Base-by-base conservation (phyloP, 2,797 vertebrate species). In the Picus viridis region DNA sequence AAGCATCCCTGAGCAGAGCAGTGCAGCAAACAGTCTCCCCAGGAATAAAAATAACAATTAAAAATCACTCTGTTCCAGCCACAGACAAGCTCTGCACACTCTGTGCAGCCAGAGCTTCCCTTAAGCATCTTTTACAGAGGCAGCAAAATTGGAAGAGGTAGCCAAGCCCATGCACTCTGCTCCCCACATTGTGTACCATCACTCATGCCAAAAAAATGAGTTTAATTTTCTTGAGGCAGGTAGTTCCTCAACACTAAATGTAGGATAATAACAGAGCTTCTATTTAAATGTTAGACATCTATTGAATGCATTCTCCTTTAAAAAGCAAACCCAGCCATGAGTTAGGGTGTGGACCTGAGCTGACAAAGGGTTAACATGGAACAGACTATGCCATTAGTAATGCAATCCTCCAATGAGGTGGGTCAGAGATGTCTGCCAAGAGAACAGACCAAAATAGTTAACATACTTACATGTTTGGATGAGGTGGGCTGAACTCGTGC, bases 401-500 rank as follows among this genome's bases (percentile, higher is more conserved):
- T 70, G 73, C 62, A 73, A 63, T 89, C 88, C 90, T 86, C 79
- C 2, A 13, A 29, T 5, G 30, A 87, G 86, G 75, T 65, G 93
- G 79, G 93, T 70, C 64, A 89, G 77, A 91, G 36, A 41, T 91
- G 91, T 90, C 80, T 93, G 88, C 88, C 87, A 96, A 93, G 73
- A 62, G 81, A 83, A 56, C 24, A 86, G 91, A 69, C 45, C 49
- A 8, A 82, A 83, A 85, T 51, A 83, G 83, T 89, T 84, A 34
- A 4, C 73, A 91, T 92, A 99, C 99, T 99, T 96, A 99, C 98
- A 81, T 98, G 98, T 99, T 99, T 99, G 94, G 98, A 98, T 95
- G 97, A 98, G 97, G 96, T 98, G 95, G 99, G 98, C 96, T 99
- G 99, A 95, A 99, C 99, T 94, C 98, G 97, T 95, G 99, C 99